These are phyloP conservation scores for Eubasilissa regina DNA, from an alignment of 1,140 invertebrate species.

Conservation along the genomic window DNA sequence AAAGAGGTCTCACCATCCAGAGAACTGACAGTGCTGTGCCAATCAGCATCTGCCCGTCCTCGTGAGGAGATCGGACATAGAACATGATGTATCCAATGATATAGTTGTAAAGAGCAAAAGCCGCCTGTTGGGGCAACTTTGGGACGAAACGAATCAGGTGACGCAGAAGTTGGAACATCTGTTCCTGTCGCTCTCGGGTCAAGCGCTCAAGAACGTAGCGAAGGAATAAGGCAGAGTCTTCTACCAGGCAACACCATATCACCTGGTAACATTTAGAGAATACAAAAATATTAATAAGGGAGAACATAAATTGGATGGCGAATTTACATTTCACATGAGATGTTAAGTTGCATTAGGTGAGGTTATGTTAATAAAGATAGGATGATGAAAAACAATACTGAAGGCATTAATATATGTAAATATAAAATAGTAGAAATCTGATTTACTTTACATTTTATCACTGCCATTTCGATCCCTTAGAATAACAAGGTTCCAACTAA, in stretches of 20 bases:
- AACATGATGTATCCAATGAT: constrained; percentile 99
- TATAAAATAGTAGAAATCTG: too few relatives aligned
- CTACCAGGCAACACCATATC: constrained; percentile 97
- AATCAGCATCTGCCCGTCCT: constrained; percentile 94
- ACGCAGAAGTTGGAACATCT: constrained; percentile 94
- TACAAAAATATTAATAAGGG: too few relatives aligned
- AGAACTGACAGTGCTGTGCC: constrained; percentile 94
- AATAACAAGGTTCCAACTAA: too few relatives aligned
- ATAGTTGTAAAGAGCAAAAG: constrained; percentile 99
- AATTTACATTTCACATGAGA: too few relatives aligned
- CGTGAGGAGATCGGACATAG: constrained; percentile 95
- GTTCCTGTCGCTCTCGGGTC: constrained; percentile 95
- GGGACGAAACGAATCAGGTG: constrained; percentile 95
- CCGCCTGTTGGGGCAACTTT: constrained; percentile 95
- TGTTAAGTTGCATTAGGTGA: too few relatives aligned
- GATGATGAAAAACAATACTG: too few relatives aligned
- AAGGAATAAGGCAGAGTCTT: constrained; percentile 97
- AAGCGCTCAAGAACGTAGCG: constrained; percentile 96
- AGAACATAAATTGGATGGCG: too few relatives aligned
- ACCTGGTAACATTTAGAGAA: constrained; percentile 73
- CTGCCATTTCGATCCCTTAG: too few relatives aligned
- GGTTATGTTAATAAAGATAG: too few relatives aligned
- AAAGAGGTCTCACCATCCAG: constrained; percentile 88
- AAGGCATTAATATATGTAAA: too few relatives aligned
- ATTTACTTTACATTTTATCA: too few relatives aligned